Conservation (phyloP, 2,888 invertebrate genomes). For the Leptopilina drosophilae region DNA sequence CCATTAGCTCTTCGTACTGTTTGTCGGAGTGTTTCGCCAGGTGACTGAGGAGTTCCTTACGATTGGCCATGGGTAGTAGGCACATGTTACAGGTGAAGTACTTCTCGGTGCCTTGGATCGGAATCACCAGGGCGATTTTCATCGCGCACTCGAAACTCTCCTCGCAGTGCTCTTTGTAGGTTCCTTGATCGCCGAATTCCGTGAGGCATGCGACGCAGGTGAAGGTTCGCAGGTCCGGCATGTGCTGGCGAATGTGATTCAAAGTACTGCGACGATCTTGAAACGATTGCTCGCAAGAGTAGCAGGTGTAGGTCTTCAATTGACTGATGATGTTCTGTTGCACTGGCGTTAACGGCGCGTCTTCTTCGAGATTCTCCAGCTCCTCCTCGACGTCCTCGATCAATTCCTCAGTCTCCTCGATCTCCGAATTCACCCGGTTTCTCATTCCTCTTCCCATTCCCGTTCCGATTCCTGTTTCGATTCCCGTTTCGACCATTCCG, state of each 20-base stretch:
- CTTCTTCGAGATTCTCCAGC: slow-evolving; percentile 66
- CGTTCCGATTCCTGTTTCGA: too few relatives aligned
- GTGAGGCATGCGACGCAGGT: slow-evolving; percentile 75
- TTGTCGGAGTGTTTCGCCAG: slow-evolving; percentile 69
- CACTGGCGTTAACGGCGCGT: slow-evolving; percentile 69
- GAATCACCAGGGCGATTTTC: slow-evolving; percentile 76
- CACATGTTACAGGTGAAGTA: slow-evolving; percentile 76
- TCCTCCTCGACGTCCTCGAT: slow-evolving; percentile 67
- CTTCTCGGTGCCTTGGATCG: slow-evolving; percentile 70
- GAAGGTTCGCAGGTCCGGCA: slow-evolving; percentile 71
- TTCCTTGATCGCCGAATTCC: slow-evolving; percentile 70
- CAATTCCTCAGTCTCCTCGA: slow-evolving; percentile 51
- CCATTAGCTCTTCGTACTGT: slow-evolving; percentile 64
- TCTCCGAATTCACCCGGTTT: background rate
- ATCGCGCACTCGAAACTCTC: slow-evolving; percentile 79
- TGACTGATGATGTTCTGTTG: slow-evolving; percentile 75
- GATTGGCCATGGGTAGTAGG: slow-evolving; percentile 65
- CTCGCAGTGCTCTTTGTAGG: slow-evolving; percentile 72
- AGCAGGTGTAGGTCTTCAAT: slow-evolving; percentile 74
- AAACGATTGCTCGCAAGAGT: slow-evolving; percentile 69
- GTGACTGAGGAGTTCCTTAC: slow-evolving; percentile 70
- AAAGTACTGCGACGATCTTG: slow-evolving; percentile 70
- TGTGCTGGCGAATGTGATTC: slow-evolving; percentile 73
- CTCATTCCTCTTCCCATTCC: background rate
- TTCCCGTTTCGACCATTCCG: too few relatives aligned